phyloP scores from a whole-genome alignment of 1,140 invertebrate species.

The Lordiphosa clarofinis region DNA sequence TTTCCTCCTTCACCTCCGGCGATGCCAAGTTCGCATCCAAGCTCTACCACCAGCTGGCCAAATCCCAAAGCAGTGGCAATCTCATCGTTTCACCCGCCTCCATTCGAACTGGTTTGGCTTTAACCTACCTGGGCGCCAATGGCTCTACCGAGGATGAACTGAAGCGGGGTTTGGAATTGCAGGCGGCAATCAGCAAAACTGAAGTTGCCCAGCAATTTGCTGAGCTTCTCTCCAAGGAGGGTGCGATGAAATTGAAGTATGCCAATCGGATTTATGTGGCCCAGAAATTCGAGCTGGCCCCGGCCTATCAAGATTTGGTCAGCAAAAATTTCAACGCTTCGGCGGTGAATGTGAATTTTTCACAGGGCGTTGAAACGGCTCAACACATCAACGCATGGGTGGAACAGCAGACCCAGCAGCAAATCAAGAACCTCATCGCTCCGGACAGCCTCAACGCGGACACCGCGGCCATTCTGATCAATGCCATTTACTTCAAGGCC shows the following conservation, averaged over 20 bases:
- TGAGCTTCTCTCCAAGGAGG: constrained; percentile 17
- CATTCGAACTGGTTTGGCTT: constrained; percentile 80
- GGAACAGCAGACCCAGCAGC: constrained; percentile 80
- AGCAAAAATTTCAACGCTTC: constrained; percentile 23
- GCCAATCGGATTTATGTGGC: constrained; percentile 52
- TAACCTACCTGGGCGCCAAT: constrained; percentile 81
- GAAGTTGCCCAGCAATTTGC: constrained; percentile 27
- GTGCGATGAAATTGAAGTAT: constrained; percentile 28
- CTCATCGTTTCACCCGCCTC: constrained; percentile 82
- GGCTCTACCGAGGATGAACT: constrained; percentile 81
- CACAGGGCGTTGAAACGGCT: constrained; percentile 53
- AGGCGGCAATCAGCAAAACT: constrained; percentile 16
- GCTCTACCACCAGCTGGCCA: constrained; percentile 31
- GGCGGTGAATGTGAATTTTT: constrained; percentile 80
- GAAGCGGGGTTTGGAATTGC: constrained; percentile 68
- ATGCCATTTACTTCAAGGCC: constrained; percentile 84
- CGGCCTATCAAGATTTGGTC: constrained; percentile 32
- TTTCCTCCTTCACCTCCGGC: too few species aligned
- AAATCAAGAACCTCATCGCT: constrained; percentile 82
- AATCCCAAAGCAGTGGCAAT: constrained; percentile 65
- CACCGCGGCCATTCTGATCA: constrained; percentile 82
- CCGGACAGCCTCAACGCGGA: constrained; percentile 46
- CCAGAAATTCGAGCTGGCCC: constrained; percentile 21
- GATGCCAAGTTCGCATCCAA: constrained; percentile 34
- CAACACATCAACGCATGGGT: constrained; percentile 83